phyloP scores from a whole-genome alignment of 92 coral and sea anemone species.

The Phymanthus crucifer region DNA sequence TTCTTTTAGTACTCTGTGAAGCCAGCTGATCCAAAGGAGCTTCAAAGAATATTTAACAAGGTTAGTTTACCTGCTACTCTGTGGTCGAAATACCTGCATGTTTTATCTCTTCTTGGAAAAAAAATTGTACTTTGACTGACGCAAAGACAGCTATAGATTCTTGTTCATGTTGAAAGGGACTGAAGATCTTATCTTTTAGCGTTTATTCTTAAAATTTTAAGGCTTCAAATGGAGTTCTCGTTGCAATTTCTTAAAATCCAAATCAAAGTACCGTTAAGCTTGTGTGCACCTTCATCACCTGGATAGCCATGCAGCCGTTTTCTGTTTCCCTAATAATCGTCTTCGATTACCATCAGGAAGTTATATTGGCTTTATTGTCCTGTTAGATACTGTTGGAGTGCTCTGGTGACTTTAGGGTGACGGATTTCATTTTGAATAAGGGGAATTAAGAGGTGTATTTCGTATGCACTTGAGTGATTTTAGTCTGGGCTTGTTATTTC shows the following conservation, averaged over 20 bases:
- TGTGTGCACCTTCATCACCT: background rate
- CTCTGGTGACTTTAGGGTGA: background rate
- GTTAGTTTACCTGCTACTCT: constrained; percentile 2
- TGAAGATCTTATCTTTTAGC: background rate
- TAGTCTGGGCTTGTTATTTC: too few relatives aligned
- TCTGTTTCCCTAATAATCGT: background rate
- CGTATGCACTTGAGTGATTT: too few relatives aligned
- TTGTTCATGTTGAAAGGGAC: background rate
- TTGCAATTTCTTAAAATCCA: background rate
- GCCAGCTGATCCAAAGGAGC: constrained; percentile 78
- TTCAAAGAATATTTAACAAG: constrained; percentile 42
- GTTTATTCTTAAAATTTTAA: background rate
- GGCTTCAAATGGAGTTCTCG: background rate
- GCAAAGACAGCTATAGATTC: background rate
- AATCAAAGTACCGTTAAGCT: background rate
- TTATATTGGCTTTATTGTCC: background rate
- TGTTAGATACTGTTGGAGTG: background rate
- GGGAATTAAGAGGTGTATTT: background rate
- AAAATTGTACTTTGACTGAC: background rate
- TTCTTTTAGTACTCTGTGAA: too few relatives aligned
- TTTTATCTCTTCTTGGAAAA: background rate
- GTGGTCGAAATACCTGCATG: background rate
- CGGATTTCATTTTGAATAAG: background rate
- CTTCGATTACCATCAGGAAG: background rate
- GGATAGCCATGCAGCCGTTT: background rate